A percentile compares a stretch with the other conserved stretches of the same genome.
phyloP scores from a whole-genome alignment of 1,140 invertebrate genomes.

The Antheraea mylitta region DNA sequence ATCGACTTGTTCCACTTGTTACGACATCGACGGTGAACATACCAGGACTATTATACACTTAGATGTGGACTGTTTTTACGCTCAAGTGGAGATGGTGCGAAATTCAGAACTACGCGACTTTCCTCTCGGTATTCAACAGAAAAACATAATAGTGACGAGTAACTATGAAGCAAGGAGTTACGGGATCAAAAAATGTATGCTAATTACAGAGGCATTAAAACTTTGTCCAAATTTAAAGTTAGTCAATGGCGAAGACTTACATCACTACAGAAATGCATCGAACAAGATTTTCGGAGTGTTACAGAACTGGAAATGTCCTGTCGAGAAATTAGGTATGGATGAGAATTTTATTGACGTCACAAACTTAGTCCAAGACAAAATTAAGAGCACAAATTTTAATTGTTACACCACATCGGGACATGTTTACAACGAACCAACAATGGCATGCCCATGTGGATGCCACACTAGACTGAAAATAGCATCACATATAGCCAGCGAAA shows the following conservation, averaged over 20 bases:
- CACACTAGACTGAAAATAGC: conserved; percentile 82
- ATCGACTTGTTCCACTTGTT: conserved; percentile 61
- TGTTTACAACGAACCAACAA: conserved; percentile 76
- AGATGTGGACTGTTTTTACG: conserved; percentile 90
- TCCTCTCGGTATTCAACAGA: conserved; percentile 89
- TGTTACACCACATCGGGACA: conserved; percentile 74
- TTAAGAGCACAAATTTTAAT: conserved; percentile 50
- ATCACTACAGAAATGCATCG: conserved; percentile 85
- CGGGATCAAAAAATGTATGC: conserved; percentile 88
- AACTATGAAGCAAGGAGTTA: conserved; percentile 87
- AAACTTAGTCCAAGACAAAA: conserved; percentile 80
- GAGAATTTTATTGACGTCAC: conserved; percentile 90
- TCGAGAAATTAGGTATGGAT: conserved; percentile 89
- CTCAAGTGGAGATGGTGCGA: conserved; percentile 88
- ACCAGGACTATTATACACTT: conserved; percentile 85
- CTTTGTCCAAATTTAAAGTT: conserved; percentile 85
- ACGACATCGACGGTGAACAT: conserved; percentile 71
- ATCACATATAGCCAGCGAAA: conserved; percentile 84
- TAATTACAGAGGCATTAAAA: conserved; percentile 82
- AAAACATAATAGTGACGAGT: conserved; percentile 88
- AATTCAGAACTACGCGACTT: conserved; percentile 82
- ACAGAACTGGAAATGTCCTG: conserved; percentile 83
- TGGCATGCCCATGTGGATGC: conserved; percentile 86
- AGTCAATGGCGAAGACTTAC: conserved; percentile 87
- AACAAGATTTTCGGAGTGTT: conserved; percentile 84